Conservation (phyloP, 2,888 invertebrate genomes). For the Lasioglossum malachurum region DNA sequence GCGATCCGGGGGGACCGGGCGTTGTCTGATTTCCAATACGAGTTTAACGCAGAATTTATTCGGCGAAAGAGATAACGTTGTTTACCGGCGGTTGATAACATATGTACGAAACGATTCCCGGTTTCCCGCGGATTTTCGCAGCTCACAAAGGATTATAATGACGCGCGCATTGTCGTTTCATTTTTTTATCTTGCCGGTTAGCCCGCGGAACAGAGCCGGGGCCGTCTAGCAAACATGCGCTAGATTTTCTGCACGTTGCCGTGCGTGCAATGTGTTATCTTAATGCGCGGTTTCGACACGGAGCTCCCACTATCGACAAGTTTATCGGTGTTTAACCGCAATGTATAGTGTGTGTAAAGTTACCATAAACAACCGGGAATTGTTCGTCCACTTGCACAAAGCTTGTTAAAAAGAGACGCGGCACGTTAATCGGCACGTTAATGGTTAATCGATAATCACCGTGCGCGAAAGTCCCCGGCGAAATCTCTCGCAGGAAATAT, state of each 20-base stretch:
- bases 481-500: conserved; percentile 7
- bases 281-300: conserved; percentile 43
- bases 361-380: conserved; percentile 40
- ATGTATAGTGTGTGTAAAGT: conserved; percentile 38
- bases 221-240: conserved; percentile 32
- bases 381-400: conserved; percentile 38
- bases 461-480: background rate
- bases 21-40: conserved; percentile 36
- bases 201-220: background rate
- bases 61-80: conserved; percentile 63
- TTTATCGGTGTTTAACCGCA: conserved; percentile 64
- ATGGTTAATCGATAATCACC: conserved; percentile 39
- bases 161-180: conserved; percentile 15
- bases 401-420: conserved; percentile 38
- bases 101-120: conserved; percentile 19
- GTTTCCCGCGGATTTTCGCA: conserved; percentile 25
- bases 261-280: conserved; percentile 42
- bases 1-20: background rate
- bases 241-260: conserved; percentile 47
- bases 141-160: conserved; percentile 47
- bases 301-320: conserved; percentile 30
- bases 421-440: conserved; percentile 19
- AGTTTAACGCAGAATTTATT: conserved; percentile 62
- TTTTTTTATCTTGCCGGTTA: conserved; percentile 40
- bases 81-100: conserved; percentile 64